phyloP scores from a whole-genome alignment of 2,797 vertebrate genomes.

The Rhinatrema bivittatum region DNA sequence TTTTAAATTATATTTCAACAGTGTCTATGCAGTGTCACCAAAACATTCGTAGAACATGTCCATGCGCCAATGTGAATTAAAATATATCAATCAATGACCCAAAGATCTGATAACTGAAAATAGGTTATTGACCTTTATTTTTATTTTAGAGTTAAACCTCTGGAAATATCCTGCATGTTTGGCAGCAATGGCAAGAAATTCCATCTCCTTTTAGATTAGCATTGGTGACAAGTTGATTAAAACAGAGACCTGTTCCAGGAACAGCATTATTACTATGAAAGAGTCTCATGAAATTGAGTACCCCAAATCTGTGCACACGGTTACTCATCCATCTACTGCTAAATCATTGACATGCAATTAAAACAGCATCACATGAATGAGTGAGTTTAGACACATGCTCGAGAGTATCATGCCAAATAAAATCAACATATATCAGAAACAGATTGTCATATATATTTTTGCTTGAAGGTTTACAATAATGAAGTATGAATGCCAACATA shows the following conservation, averaged over 20 bases:
- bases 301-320: constrained; percentile 27
- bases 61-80: background rate
- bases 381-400: constrained; percentile 27
- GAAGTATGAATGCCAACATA: constrained; percentile 18
- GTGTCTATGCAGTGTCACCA: no score
- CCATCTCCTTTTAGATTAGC: constrained; percentile 35
- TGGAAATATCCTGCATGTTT: background rate
- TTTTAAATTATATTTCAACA: no score
- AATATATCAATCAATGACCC: background rate
- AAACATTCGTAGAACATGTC: no score
- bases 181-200: constrained; percentile 18
- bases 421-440: no score
- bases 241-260: constrained; percentile 29
- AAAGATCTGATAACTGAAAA: no score
- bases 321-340: constrained; percentile 31
- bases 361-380: constrained; percentile 41
- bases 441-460: no score
- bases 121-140: constrained; percentile 1
- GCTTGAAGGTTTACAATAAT: no score
- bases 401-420: no score
- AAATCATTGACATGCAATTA: constrained; percentile 49
- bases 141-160: constrained; percentile 1
- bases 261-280: constrained; percentile 29
- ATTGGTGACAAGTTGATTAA: constrained; percentile 23
- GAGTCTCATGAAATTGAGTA: constrained; percentile 40